These are phyloP conservation scores for Cinara cedri DNA, from an alignment of 2,888 invertebrate species.

Conservation along the genomic window DNA sequence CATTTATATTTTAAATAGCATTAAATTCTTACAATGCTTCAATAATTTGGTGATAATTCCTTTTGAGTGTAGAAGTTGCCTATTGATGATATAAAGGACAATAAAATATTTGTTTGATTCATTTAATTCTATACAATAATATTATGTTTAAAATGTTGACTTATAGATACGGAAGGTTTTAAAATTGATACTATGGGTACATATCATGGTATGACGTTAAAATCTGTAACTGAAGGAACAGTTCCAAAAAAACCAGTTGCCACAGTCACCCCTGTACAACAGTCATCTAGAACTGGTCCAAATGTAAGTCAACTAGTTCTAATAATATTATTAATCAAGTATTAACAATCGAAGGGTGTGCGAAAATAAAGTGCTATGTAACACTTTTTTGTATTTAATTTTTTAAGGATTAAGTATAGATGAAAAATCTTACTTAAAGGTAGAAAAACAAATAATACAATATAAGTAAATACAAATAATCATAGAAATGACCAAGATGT, in stretches of 20 bases:
- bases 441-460: too few relatives aligned
- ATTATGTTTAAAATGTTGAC: constrained; percentile 58
- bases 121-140: not conserved
- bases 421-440: too few relatives aligned
- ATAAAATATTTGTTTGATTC: constrained; percentile 19
- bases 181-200: constrained; percentile 99
- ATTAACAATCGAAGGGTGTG: not conserved
- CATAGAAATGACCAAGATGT: too few relatives aligned
- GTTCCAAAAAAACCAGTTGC: constrained; percentile 68
- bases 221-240: constrained; percentile 93
- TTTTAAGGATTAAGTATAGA: too few relatives aligned
- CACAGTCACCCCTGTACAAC: constrained; percentile 63
- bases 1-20: not conserved
- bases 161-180: constrained; percentile 92
- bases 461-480: too few relatives aligned
- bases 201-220: constrained; percentile 96
- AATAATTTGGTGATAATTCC: too few relatives aligned
- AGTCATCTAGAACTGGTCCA: constrained; percentile 33
- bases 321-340: not conserved
- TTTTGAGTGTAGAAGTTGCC: too few relatives aligned
- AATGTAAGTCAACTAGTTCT: constrained; percentile 16
- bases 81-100: too few relatives aligned
- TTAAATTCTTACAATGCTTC: too few relatives aligned
- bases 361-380: too few relatives aligned
- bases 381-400: too few relatives aligned